A percentile compares a stretch with the other conserved stretches of the same genome.
Conservation (phyloP, 2,888 invertebrate species). For the Cataglyphis altisquamis region DNA sequence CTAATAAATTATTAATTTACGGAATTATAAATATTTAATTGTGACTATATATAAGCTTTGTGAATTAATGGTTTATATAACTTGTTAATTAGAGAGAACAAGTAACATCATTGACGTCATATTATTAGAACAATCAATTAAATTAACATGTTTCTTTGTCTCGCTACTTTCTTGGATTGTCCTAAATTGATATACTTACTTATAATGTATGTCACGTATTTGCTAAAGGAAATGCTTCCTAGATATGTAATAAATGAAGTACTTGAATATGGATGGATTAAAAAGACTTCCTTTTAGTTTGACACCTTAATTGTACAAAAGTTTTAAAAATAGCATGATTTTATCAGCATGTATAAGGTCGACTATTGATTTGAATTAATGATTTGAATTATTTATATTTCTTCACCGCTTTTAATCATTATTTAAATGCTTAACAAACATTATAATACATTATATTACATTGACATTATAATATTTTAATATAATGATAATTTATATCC, state of each 20-base stretch:
- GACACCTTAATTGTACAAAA: slow-evolving; percentile 61
- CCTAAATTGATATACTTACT: slow-evolving; percentile 60
- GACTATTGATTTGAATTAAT: slow-evolving; percentile 53
- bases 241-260: slow-evolving; percentile 67
- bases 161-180: slow-evolving; percentile 48
- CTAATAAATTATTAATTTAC: not conserved
- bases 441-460: not conserved
- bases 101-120: not conserved
- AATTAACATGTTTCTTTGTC: slow-evolving; percentile 12
- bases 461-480: not conserved
- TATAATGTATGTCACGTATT: slow-evolving; percentile 74
- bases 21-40: not conserved
- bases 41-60: not conserved
- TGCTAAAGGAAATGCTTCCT: slow-evolving; percentile 67
- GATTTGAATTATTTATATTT: slow-evolving; percentile 9
- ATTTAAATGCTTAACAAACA: not conserved
- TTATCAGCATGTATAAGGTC: slow-evolving; percentile 49
- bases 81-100: not conserved
- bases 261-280: slow-evolving; percentile 72
- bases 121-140: not conserved
- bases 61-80: not conserved
- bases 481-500: not conserved
- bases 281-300: slow-evolving; percentile 73
- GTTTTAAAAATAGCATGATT: slow-evolving; percentile 74
- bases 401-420: not conserved